Evolutionary conservation across 2,888 invertebrate species (phyloP), one percentile per base, ranked within the genome.

Genomic region (Trissolcus brochymenae): DNA sequence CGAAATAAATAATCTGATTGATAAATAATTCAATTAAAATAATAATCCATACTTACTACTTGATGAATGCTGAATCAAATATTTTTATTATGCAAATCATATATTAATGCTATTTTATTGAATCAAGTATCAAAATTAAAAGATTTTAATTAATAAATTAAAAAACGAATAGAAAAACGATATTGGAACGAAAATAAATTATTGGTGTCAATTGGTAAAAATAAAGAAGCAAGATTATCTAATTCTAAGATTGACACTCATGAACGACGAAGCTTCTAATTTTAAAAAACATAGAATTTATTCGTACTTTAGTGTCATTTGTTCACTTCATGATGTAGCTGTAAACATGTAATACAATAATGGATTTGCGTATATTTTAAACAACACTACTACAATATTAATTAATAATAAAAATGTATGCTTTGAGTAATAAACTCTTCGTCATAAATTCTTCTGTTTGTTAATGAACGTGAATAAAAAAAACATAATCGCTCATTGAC

Each of bases 251-350:
- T 54, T 55, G 50, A 75, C 41, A 70, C 54, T 76, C 67, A 76
- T 76, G 62, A 78, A 78, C 78, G 71, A 75, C 71, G 67, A 75
- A 78, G 71, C 71, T 78, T 78, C 74, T 78, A 78, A 71, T 78
- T 78, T 78, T 78, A 78, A 78, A 78, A 78, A 78, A 78, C 78
- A 78, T 78, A 78, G 78, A 78, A 78, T 78, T 78, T 78, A 78
- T 78, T 78, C 78, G 71, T 78, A 75, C 74, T 74, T 73, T 78
- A 76, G 76, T 76, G 67, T 78, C 78, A 74, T 74, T 78, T 78
- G 78, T 75, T 78, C 78, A 78, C 72, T 74, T 78, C 78, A 75
- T 78, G 78, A 78, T 74, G 74, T 78, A 74, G 74, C 70, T 66
- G 74, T 78, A 78, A 77, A 78, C 78, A 78, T 78, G 75, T 78